phyloP scores from a whole-genome alignment of 2,113 vertebrate genomes.

The Gopherus flavomarginatus region DNA sequence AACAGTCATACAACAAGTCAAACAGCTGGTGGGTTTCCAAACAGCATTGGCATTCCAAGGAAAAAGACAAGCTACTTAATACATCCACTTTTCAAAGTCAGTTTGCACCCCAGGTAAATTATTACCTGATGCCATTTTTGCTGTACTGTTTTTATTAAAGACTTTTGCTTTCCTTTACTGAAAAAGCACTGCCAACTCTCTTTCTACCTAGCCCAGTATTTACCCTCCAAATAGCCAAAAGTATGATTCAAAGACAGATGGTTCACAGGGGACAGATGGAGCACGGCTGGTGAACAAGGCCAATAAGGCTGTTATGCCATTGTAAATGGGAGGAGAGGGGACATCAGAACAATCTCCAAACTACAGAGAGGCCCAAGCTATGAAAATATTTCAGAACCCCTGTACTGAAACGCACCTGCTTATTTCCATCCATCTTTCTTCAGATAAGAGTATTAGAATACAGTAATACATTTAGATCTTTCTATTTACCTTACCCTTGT shows the following conservation, averaged over 20 bases:
- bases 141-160: background rate
- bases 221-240: background rate
- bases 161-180: background rate
- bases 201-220: background rate
- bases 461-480: background rate
- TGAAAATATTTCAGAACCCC: background rate
- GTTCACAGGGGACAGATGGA: background rate
- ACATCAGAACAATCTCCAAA: background rate
- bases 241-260: background rate
- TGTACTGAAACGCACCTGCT: background rate
- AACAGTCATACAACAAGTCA: background rate
- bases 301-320: background rate
- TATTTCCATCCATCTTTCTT: background rate
- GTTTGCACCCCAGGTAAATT: background rate
- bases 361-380: background rate
- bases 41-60: background rate
- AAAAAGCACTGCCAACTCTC: slow-evolving; percentile 21
- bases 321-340: background rate
- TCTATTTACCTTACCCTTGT: slow-evolving; percentile 26
- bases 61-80: background rate
- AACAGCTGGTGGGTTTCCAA: background rate
- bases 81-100: background rate
- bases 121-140: background rate
- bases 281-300: background rate
- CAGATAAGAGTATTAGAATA: background rate